Evolutionary conservation across 2,888 invertebrate species (phyloP).

Genomic region (Rotaria sp.): DNA sequence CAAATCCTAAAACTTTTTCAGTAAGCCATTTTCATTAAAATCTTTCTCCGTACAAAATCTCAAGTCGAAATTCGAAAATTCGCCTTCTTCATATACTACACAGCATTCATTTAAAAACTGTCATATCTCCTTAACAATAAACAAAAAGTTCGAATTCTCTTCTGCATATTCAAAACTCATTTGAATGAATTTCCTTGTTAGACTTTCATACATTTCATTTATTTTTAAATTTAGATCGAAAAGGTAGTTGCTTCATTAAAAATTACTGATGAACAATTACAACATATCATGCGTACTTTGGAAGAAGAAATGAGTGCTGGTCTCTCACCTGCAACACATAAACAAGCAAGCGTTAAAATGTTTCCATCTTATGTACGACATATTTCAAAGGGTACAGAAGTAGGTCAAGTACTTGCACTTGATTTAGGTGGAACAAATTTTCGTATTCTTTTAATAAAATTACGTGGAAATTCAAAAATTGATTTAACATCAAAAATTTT

Average conservation of each 20-base stretch:
- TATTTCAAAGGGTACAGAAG: slow-evolving; percentile 40
- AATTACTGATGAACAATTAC: slow-evolving; percentile 31
- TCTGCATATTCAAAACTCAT: no score
- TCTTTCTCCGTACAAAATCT: no score
- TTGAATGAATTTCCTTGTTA: no score
- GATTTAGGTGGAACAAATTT: slow-evolving; percentile 44
- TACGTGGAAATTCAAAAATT: slow-evolving; percentile 31
- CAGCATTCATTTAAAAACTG: no score
- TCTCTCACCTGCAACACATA: slow-evolving; percentile 70
- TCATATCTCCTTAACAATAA: no score
- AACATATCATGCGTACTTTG: slow-evolving; percentile 31
- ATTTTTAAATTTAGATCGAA: slow-evolving; percentile 15
- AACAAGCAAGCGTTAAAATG: slow-evolving; percentile 64
- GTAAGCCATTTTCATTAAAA: no score
- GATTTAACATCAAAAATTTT: slow-evolving; percentile 38
- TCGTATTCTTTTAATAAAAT: slow-evolving; percentile 42
- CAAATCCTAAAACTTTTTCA: no score
- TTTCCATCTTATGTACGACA: slow-evolving; percentile 40
- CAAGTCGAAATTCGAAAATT: no score
- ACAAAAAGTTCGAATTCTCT: no score
- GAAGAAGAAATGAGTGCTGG: slow-evolving; percentile 60
- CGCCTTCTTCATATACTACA: no score
- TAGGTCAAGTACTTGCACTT: slow-evolving; percentile 42
- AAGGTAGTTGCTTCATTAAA: slow-evolving; percentile 34
- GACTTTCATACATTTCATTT: background rate